A percentile compares a stretch with the other conserved stretches of the same genome.
These are phyloP conservation scores for Morpho deidamia DNA, from an alignment of 2,888 invertebrate species.

Conservation along the genomic window DNA sequence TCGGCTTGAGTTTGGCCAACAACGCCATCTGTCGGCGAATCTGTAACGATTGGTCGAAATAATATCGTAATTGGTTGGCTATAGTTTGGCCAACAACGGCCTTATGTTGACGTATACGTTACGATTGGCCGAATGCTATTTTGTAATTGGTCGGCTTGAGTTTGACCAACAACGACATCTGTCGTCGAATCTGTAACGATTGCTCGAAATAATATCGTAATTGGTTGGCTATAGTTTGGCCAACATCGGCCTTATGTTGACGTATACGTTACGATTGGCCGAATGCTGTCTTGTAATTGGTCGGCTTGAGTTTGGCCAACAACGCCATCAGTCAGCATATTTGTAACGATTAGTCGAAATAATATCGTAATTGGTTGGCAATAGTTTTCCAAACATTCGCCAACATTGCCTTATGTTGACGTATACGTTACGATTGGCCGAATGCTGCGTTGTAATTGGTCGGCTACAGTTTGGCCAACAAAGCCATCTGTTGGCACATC, in stretches of 20 bases:
- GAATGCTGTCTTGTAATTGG: conserved; percentile 2
- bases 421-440: background rate
- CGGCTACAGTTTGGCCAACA: background rate
- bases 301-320: conserved; percentile 2
- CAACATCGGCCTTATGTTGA: background rate
- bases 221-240: background rate
- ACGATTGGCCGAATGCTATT: too few relatives aligned
- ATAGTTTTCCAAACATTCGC: background rate
- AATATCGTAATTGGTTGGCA: background rate
- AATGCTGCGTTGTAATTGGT: too few relatives aligned
- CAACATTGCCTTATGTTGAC: background rate
- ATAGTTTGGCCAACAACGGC: too few relatives aligned
- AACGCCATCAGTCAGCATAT: background rate
- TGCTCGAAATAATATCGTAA: background rate
- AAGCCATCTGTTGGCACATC: conserved; percentile 1
- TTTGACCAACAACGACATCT: conserved; percentile 1
- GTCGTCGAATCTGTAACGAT: background rate
- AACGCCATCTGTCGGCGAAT: background rate
- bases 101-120: background rate
- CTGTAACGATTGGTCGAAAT: too few relatives aligned
- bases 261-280: background rate
- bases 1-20: too few relatives aligned
- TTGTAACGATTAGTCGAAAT: too few relatives aligned
- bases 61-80: too few relatives aligned
- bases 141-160: conserved; percentile 9